Base-by-base conservation (phyloP, 1,140 invertebrate species). In the Anastrepha obliqua region DNA sequence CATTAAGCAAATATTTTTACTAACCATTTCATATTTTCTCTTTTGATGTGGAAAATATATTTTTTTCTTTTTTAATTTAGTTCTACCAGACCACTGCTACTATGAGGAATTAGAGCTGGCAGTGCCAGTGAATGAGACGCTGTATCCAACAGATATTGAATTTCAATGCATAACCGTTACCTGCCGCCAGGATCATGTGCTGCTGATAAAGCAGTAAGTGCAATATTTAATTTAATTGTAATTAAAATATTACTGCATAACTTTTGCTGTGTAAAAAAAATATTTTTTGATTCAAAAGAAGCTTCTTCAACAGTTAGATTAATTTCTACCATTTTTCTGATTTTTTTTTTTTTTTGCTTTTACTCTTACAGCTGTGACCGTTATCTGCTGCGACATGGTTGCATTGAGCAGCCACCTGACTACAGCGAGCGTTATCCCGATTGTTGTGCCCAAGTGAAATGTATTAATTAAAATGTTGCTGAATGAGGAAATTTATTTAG, bases 151-250 rank as follows among this genome's bases (percentile, higher is more conserved):
- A 7, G 86, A 90, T 85, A 55, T 87, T 0, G 8, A 86, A 8
- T 78, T 86, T n/a, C 89, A 89, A 65, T 92, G 91, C 55, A 89
- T 89, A 2, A 42, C 87, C 20, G 86, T 91, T 8, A 60, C 86
- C 85, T 92, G 91, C 58, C 86, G 87, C 0, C 90, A 92, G 6
- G 91, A 92, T 81, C 92, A 90, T 59, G 88, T 92, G 9, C 88
- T 92, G 60, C 78, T 89, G 87, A 89, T 92, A 5, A 89, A 86
- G 58, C 90, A 92, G 91, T 92, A 88, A 90, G 91, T 91, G 89
- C 90, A 15, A 51, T 74, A 17, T 74, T 44, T 44, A 74, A 6
- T 74, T 47, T 17, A 44, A 74, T 42, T 17, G 0, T 47, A 17
- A 44, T 8, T 8, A 67, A 62, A 15, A 62, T 7, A 7, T 4